Percentiles rank a stretch among this genome's conserved stretches.
Conservation (phyloP, 2,888 invertebrate genomes). For the Tenodera sinensis region DNA sequence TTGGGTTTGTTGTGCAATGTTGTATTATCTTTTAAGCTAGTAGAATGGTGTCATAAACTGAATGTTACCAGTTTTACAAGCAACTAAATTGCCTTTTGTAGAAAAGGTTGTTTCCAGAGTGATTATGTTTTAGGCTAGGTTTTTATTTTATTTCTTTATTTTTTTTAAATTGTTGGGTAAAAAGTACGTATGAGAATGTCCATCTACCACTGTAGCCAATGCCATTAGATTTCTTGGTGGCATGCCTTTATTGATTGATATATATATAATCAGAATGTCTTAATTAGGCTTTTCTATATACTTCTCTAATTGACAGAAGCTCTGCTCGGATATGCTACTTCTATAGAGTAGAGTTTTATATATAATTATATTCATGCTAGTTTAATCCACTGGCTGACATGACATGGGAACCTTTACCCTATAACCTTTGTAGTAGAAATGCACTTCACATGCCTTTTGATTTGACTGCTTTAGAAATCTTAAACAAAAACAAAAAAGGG, state of each 20-base stretch:
- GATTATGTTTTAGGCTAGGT: conserved; percentile 27
- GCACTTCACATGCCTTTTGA: conserved; percentile 28
- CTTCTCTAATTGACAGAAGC: conserved; percentile 13
- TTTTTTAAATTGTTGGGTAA: background rate
- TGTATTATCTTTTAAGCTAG: background rate
- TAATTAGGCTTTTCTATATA: conserved; percentile 24
- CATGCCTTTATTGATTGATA: conserved; percentile 50
- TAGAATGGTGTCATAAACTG: conserved; percentile 4
- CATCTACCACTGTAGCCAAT: conserved; percentile 35
- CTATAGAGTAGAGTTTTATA: conserved; percentile 31
- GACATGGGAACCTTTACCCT: conserved; percentile 12
- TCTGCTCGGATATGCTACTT: conserved; percentile 7
- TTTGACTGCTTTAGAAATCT: conserved; percentile 24
- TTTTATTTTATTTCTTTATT: conserved; percentile 9
- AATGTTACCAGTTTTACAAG: background rate
- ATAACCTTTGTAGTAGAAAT: conserved; percentile 27
- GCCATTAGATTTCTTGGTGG: conserved; percentile 61
- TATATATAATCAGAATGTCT: conserved; percentile 19
- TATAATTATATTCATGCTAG: conserved; percentile 28
- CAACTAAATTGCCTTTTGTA: conserved; percentile 15
- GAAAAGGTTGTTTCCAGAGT: conserved; percentile 20
- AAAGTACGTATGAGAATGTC: conserved; percentile 28
- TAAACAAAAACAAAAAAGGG: conserved; percentile 17
- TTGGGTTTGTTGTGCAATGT: conserved; percentile 1
- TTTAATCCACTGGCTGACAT: conserved; percentile 28